phyloP scores from a whole-genome alignment of 2,797 vertebrate species.

The Gouania willdenowi region DNA sequence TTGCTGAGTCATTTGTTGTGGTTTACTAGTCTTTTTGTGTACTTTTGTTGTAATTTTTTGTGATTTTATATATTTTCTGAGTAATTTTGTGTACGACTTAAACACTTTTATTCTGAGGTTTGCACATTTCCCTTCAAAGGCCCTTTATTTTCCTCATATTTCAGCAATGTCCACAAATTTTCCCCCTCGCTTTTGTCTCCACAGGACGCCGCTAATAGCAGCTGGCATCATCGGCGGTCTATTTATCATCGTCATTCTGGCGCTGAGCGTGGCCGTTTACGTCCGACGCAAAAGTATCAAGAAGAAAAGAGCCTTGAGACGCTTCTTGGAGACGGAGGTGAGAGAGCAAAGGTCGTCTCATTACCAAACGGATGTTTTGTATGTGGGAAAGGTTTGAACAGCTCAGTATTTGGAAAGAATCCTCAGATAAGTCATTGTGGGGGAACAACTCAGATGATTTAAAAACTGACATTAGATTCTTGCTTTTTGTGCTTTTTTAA shows the following conservation, averaged over 20 bases:
- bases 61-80: too few species aligned
- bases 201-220: constrained; percentile 92
- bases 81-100: too few species aligned
- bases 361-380: too few species aligned
- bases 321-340: constrained; percentile 97
- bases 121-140: constrained; percentile 22
- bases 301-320: constrained; percentile 91
- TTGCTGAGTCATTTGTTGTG: too few species aligned
- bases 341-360: constrained; percentile 15
- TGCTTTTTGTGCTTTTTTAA: too few species aligned
- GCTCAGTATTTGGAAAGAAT: too few species aligned
- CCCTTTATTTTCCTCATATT: constrained; percentile 22
- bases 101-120: constrained; percentile 14
- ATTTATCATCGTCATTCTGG: constrained; percentile 91
- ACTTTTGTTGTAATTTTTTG: too few species aligned
- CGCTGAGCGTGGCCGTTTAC: constrained; percentile 88
- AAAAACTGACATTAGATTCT: too few species aligned
- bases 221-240: constrained; percentile 91
- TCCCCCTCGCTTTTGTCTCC: constrained; percentile 19
- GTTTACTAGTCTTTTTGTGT: too few species aligned
- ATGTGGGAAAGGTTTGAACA: too few species aligned
- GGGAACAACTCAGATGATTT: too few species aligned
- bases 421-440: too few species aligned
- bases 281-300: constrained; percentile 94
- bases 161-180: constrained; percentile 5